Base-by-base conservation (phyloP, 1,140 invertebrate species). In the Calliphora vicina region DNA sequence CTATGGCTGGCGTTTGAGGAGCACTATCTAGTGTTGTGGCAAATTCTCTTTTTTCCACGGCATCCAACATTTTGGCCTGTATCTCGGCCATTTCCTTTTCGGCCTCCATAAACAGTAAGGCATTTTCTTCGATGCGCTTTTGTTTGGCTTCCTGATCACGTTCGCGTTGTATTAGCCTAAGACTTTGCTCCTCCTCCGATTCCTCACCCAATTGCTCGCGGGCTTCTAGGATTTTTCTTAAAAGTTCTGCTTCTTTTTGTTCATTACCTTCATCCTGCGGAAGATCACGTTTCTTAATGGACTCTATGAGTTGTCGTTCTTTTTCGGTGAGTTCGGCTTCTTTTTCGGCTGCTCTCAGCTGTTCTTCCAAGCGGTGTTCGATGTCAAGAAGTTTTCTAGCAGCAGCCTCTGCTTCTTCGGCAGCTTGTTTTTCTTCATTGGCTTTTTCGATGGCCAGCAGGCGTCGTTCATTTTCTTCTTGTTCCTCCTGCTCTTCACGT, bases 51-150 rank as follows among this genome's bases (percentile, higher is more conserved):
- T 82, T 82, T 76, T 72, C 29, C 9, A 83, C 67, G 4, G 29
- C 43, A 80, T 17, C 84, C 3, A 87, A 80, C 74, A 86, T 82
- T 57, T 87, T 84, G 27, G 87, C 87, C 42, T 89, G 88, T 61
- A 89, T 67, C 80, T 86, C 85, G 15, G 87, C 88, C 88, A 90
- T 90, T 82, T 89, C 86, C 82, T 90, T 86, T 72, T 90, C 88
- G n/a, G 88, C 88, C 72, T 90, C 88, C 42, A 90, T 73, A 67
- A 90, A 89, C 1, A 85, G 83, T 9, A 87, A 84, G 0, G 88
- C 88, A n/a, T 90, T 89, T 80, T 89, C 88, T 67, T 90, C 88
- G 20, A 88, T 89, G n/a, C 86, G 78, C n/a, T 84, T 85, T 43
- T 89, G 87, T 26, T 85, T 88, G 8, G 84, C 71, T 78, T 86